Evolutionary conservation across 2,113 vertebrate species (phyloP).

Genomic region (Dissostichus mawsoni): DNA sequence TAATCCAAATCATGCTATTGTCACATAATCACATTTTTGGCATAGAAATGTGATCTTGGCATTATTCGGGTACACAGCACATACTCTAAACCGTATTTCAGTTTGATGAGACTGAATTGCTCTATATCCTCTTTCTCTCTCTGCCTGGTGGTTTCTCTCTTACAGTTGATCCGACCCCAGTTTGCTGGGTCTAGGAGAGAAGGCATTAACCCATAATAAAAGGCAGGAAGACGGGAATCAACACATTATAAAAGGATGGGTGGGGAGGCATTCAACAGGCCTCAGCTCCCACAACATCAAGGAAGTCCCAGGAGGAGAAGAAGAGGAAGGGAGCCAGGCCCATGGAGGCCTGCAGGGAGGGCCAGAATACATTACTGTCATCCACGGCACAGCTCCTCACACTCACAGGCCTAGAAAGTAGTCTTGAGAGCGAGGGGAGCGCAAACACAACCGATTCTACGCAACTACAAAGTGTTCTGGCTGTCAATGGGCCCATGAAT

Average conservation of each 20-base stretch:
- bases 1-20: slow-evolving; percentile 58
- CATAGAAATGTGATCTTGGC: slow-evolving; percentile 42
- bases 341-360: slow-evolving; percentile 43
- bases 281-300: slow-evolving; percentile 68
- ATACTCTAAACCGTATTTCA: slow-evolving; percentile 40
- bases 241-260: slow-evolving; percentile 58
- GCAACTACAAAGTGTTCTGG: slow-evolving; percentile 57
- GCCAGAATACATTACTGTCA: slow-evolving; percentile 76
- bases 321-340: slow-evolving; percentile 52
- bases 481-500: slow-evolving; percentile 49
- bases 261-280: slow-evolving; percentile 66
- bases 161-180: slow-evolving; percentile 7
- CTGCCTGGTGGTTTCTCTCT: slow-evolving; percentile 5
- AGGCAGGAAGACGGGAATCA: slow-evolving; percentile 53
- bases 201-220: slow-evolving; percentile 71
- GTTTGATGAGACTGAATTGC: slow-evolving; percentile 40
- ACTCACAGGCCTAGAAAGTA: slow-evolving; percentile 53
- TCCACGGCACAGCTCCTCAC: slow-evolving; percentile 40
- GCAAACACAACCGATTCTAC: slow-evolving; percentile 40
- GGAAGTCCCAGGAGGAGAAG: slow-evolving; percentile 62
- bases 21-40: slow-evolving; percentile 58
- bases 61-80: slow-evolving; percentile 34
- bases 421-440: slow-evolving; percentile 32
- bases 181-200: slow-evolving; percentile 23
- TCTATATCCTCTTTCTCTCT: slow-evolving; percentile 8